Conservation (phyloP, 2,797 vertebrate genomes). For the Odontamblyopus rebecca region DNA sequence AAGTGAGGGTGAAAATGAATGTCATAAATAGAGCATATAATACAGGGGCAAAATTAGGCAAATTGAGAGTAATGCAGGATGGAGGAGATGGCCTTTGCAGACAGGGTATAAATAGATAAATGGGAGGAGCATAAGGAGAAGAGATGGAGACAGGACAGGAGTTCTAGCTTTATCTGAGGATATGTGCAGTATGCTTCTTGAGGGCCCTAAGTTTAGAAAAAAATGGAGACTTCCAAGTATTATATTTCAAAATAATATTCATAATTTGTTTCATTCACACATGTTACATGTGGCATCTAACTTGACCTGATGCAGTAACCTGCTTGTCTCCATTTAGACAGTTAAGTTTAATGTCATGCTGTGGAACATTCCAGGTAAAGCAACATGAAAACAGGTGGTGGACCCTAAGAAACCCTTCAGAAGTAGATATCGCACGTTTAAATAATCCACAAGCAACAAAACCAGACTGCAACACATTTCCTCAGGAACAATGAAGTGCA, state of each 20-base stretch:
- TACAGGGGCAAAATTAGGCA: conserved; percentile 46
- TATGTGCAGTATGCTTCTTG: background rate
- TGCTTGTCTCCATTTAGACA: too few species aligned
- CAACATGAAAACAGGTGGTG: background rate
- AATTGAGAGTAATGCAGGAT: conserved; percentile 59
- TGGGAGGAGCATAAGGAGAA: conserved; percentile 43
- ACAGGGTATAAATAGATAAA: conserved; percentile 53
- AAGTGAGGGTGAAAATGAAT: conserved; percentile 41
- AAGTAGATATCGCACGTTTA: background rate
- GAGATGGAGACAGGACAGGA: conserved; percentile 19
- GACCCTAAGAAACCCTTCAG: background rate
- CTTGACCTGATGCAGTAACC: background rate
- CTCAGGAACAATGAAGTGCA: too few species aligned
- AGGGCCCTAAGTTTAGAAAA: background rate
- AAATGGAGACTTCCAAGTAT: background rate
- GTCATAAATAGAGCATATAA: conserved; percentile 51
- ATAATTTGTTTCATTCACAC: too few species aligned
- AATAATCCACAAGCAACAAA: background rate
- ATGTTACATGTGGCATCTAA: too few species aligned
- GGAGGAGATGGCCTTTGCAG: conserved; percentile 60
- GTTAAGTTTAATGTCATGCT: background rate
- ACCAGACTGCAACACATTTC: background rate
- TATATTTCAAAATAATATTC: too few species aligned
- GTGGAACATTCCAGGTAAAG: background rate
- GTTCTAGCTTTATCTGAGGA: background rate